Conservation (phyloP, 2,888 invertebrate species). For the Cephalotes varians region DNA sequence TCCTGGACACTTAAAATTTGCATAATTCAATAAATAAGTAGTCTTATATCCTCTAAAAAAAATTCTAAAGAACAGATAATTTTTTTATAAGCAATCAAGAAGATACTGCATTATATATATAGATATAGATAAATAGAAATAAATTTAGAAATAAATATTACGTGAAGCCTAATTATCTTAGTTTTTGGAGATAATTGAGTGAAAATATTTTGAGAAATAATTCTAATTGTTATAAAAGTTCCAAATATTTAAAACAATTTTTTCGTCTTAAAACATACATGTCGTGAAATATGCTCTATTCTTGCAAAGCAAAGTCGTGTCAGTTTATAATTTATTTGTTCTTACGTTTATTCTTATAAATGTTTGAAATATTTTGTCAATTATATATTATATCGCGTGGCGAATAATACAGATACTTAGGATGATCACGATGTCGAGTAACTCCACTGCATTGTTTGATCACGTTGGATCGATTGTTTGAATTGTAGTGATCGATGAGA, state of each 20-base stretch:
- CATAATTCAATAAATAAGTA: neutral
- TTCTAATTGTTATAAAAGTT: neutral
- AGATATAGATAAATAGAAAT: neutral
- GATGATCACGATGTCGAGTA: neutral
- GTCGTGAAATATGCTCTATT: neutral
- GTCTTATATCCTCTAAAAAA: neutral
- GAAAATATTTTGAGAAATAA: neutral
- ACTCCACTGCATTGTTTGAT: slow-evolving; percentile 35
- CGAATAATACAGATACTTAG: slow-evolving; percentile 36
- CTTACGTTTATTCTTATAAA: neutral
- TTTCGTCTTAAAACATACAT: too few relatives aligned
- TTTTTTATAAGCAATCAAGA: neutral
- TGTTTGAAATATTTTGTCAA: neutral
- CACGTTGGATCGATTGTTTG: slow-evolving; percentile 39
- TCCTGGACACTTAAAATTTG: neutral
- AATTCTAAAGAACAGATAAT: neutral
- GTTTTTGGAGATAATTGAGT: neutral
- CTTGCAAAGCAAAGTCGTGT: neutral
- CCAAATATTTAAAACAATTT: neutral
- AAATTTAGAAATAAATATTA: neutral
- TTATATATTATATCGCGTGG: neutral
- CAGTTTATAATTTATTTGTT: neutral
- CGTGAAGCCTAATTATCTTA: neutral
- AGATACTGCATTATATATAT: neutral
- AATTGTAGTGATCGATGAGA: slow-evolving; percentile 33